A percentile compares a stretch with the other conserved stretches of the same genome.
Evolutionary conservation across 2,888 invertebrate genomes (phyloP).

Genomic region (Heliconius charithonia): DNA sequence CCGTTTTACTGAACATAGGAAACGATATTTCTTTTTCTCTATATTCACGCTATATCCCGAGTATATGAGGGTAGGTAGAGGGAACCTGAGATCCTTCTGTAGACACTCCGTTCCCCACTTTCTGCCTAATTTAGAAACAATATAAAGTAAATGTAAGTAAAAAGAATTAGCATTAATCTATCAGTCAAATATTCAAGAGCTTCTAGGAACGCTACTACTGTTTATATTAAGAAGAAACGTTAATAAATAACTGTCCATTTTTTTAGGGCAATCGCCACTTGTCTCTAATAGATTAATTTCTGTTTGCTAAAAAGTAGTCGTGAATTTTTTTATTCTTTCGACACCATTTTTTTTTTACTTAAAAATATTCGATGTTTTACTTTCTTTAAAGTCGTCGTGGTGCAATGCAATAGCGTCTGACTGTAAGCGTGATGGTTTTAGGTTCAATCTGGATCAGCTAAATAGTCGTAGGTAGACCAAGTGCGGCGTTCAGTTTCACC

Average conservation of each 20-base stretch:
- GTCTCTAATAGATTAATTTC: slow-evolving; percentile 32
- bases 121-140: background rate
- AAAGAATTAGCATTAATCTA: slow-evolving; percentile 10
- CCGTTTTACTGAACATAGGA: too few relatives aligned
- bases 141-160: background rate
- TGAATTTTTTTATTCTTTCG: background rate
- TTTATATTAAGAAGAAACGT: slow-evolving; percentile 31
- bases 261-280: slow-evolving; percentile 38
- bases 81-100: too few relatives aligned
- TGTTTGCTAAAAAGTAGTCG: slow-evolving; percentile 17
- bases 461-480: too few relatives aligned
- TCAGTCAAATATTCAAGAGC: slow-evolving; percentile 17
- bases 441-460: too few relatives aligned
- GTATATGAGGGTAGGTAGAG: too few relatives aligned
- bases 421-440: background rate
- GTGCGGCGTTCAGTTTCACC: background rate
- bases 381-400: background rate
- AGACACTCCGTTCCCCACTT: too few relatives aligned
- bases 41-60: too few relatives aligned
- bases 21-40: too few relatives aligned
- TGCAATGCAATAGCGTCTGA: background rate
- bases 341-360: background rate
- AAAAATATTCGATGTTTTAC: background rate
- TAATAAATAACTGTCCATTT: slow-evolving; percentile 36
- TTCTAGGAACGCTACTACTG: slow-evolving; percentile 32